Evolutionary conservation across 2,113 vertebrate genomes (phyloP), one percentile per base, ranked within the genome.

Genomic region (Synchiropus splendidus): DNA sequence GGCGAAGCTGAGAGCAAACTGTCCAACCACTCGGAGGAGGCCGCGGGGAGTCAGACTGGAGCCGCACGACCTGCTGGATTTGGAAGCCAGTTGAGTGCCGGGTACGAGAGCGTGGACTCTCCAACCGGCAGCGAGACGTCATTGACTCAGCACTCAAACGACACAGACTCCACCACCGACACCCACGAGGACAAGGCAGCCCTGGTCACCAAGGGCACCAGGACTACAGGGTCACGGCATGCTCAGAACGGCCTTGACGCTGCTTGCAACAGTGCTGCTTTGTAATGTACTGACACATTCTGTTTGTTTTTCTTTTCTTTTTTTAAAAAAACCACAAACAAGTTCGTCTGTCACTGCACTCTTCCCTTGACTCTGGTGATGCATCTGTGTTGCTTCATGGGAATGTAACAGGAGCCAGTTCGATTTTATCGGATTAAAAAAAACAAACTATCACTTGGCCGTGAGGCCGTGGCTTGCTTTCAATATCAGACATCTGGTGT

Each of bases 61-160:
- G 85, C 86, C 51, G 86, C 82, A 72, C 86, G 88, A 85, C 89
- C 83, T 73, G 82, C 78, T 71, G 85, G 87, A 64, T 94, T 91
- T 68, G 82, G 87, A 80, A 94, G 90, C 81, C 94, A 89, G 62
- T 89, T 98, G 81, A 93, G 91, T 71, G 89, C 88, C 49, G 92
- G 95, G 74, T 98, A 98, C 66, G 95, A 98, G 88, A 98, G 94
- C 62, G 94, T 98, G 89, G 95, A 97, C 91, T 98, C 95, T 79
- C 95, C 95, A 42, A 98, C 92, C 63, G 94, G 95, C 83, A 98
- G 95, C 77, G 95, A 96, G 80, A 94, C 92, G 42, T 97, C 95
- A 84, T 87, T 96, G 83, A 95, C 94, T 83, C 94, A 93, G 84
- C 92, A 94, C 74, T 97, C 93, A 70, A 94, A 94, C 82, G 93